A percentile compares a stretch with the other conserved stretches of the same genome.
Evolutionary conservation across 2,113 vertebrate genomes (phyloP).

Genomic region (Petrocephalus microphthalmus): DNA sequence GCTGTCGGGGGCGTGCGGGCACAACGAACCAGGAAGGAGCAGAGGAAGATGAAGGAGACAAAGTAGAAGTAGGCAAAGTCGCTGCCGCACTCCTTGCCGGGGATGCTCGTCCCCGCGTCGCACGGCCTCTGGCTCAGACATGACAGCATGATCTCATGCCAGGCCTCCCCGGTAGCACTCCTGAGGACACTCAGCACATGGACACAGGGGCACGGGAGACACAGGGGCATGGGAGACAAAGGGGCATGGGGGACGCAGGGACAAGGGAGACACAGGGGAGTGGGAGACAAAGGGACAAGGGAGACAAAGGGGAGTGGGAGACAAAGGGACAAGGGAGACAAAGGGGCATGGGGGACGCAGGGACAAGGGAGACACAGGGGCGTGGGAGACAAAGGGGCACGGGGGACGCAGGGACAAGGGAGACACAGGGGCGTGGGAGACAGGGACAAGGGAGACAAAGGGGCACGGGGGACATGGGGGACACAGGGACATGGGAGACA

Average conservation of each 20-base stretch:
- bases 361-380: not conserved
- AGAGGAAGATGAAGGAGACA: slow-evolving; percentile 95
- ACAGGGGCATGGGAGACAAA: not conserved
- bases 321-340: no score
- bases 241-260: no score
- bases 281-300: no score
- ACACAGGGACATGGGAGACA: no score
- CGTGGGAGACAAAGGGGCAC: not conserved
- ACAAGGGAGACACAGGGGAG: no score
- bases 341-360: no score
- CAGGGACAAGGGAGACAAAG: no score
- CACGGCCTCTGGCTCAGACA: slow-evolving; percentile 77
- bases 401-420: no score
- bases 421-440: no score
- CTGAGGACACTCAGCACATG: slow-evolving; percentile 45
- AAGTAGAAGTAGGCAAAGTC: slow-evolving; percentile 98
- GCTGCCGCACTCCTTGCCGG: slow-evolving; percentile 78
- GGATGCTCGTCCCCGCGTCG: slow-evolving; percentile 62
- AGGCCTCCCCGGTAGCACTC: slow-evolving; percentile 90
- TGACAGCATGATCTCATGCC: slow-evolving; percentile 95
- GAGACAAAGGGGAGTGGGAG: no score
- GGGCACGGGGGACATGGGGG: no score
- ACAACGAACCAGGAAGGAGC: slow-evolving; percentile 89
- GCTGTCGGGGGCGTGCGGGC: no score
- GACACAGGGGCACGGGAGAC: not conserved